These are phyloP conservation scores for Aleiodes leptofemur DNA, from an alignment of 2,888 invertebrate species.

Conservation along the genomic window DNA sequence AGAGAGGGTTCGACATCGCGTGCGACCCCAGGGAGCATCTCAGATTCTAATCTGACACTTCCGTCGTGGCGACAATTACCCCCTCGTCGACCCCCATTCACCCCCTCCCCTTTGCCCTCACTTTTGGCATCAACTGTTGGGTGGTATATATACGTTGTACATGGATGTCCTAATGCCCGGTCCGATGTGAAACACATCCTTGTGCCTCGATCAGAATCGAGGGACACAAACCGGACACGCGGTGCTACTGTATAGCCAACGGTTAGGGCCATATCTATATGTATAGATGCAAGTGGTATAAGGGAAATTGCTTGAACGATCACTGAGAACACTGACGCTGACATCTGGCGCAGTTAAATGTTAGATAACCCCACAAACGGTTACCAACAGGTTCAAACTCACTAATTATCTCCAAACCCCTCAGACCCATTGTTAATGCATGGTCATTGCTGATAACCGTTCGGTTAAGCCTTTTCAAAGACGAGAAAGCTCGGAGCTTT, in stretches of 20 bases:
- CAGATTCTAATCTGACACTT: conserved; percentile 74
- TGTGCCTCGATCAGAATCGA: conserved; percentile 34
- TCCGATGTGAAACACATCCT: conserved; percentile 47
- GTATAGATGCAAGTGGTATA: conserved; percentile 10
- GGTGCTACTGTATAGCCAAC: conserved; percentile 21
- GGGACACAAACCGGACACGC: conserved; percentile 32
- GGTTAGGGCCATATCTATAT: conserved; percentile 24
- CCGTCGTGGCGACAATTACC: conserved; percentile 70
- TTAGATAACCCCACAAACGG: conserved; percentile 66
- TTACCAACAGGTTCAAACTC: conserved; percentile 67
- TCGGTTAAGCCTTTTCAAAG: conserved; percentile 42
- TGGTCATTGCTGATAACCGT: conserved; percentile 57
- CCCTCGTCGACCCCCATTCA: conserved; percentile 46
- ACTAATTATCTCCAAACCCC: conserved; percentile 60
- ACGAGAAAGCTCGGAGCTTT: too few species aligned
- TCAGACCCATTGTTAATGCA: conserved; percentile 36
- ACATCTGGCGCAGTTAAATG: conserved; percentile 69
- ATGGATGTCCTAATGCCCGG: conserved; percentile 53
- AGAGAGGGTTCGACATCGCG: conserved; percentile 61
- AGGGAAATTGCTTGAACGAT: conserved; percentile 57
- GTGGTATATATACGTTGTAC: conserved; percentile 34
- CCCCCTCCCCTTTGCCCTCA: background rate
- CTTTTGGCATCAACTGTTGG: conserved; percentile 11
- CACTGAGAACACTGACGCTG: conserved; percentile 43
- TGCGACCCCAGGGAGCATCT: conserved; percentile 67